Evolutionary conservation across 2,113 vertebrate species (phyloP), one percentile per base, ranked within the genome.

Genomic region (Polypterus senegalus): DNA sequence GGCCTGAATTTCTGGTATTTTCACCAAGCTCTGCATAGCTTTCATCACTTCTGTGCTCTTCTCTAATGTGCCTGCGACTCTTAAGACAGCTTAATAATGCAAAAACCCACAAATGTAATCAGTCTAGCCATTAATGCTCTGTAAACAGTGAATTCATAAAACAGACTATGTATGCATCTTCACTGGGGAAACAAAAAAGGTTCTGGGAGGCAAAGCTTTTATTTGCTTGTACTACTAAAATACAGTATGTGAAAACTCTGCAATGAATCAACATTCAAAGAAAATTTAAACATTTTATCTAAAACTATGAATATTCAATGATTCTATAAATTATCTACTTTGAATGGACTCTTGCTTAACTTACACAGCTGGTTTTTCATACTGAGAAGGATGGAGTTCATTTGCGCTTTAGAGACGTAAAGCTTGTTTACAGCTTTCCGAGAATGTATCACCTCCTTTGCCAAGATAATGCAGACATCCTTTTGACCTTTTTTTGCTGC

Each of bases 41-140:
- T 92, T 94, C 96, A 98, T 99, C 62, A 99, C 96, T 64, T 97
- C 96, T 58, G 96, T 93, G 82, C 96, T 99, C 79, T 93, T 96
- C 82, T 97, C 91, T 64, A 98, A 56, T 0, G 93, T 83, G 3
- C 96, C 96, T 1, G 94, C 91, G 27, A 99, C 90, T 70, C 88
- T 85, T 9, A 93, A 72, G 4, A 97, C 74, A 66, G 94, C 96
- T 99, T 76, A 27, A 27, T 27, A 27, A 27, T 27, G 27, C 27
- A 27, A 27, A 27, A 27, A 27, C 27, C 27, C 27, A 27, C 27
- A 27, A 27, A 27, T 27, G 27, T 27, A 27, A 27, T 27, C 27
- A 27, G 27, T 27, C 27, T 27, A 27, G 27, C 27, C 27, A 27
- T 27, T 27, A 27, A 27, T 27, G 27, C 27, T 2, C 27, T 27